A percentile compares a stretch with the other conserved stretches of the same genome.
These are phyloP conservation scores for Strix uralensis DNA, from an alignment of 2,113 vertebrate species.

Conservation along the genomic window DNA sequence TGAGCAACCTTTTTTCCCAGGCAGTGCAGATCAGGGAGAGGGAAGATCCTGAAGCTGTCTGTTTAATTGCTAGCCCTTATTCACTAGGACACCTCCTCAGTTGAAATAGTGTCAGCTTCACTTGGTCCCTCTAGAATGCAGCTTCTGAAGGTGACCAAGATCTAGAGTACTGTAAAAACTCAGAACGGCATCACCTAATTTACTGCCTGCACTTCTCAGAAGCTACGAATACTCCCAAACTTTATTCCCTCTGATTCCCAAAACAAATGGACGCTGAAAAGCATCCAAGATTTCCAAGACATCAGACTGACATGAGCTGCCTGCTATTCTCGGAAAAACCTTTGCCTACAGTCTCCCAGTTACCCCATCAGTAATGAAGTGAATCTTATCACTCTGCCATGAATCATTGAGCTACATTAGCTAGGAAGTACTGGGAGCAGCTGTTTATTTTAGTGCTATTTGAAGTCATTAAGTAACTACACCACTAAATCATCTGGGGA, in stretches of 20 bases:
- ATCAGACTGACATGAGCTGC: background rate
- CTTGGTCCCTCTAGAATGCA: background rate
- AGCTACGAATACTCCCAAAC: background rate
- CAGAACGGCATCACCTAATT: background rate
- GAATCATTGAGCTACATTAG: slow-evolving; percentile 47
- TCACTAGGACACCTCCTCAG: background rate
- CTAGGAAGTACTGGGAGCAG: slow-evolving; percentile 44
- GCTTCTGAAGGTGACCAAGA: background rate
- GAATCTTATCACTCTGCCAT: slow-evolving; percentile 51
- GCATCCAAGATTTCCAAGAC: background rate
- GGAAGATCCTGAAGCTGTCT: background rate
- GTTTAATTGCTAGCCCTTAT: background rate
- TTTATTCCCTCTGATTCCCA: background rate
- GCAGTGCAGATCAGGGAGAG: background rate
- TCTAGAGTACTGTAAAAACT: background rate
- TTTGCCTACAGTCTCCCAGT: background rate
- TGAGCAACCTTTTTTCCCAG: background rate
- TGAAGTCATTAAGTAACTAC: slow-evolving; percentile 26
- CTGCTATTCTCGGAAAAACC: background rate
- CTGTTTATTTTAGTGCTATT: slow-evolving; percentile 50
- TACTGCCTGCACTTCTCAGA: background rate
- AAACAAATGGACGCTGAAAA: background rate
- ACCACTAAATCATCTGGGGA: slow-evolving; percentile 22
- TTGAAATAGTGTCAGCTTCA: background rate
- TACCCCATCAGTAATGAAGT: slow-evolving; percentile 34